Percentiles rank a stretch among this genome's conserved stretches.
Conservation (phyloP, 1,140 invertebrate species). For the Drosophila kurseongensis region DNA sequence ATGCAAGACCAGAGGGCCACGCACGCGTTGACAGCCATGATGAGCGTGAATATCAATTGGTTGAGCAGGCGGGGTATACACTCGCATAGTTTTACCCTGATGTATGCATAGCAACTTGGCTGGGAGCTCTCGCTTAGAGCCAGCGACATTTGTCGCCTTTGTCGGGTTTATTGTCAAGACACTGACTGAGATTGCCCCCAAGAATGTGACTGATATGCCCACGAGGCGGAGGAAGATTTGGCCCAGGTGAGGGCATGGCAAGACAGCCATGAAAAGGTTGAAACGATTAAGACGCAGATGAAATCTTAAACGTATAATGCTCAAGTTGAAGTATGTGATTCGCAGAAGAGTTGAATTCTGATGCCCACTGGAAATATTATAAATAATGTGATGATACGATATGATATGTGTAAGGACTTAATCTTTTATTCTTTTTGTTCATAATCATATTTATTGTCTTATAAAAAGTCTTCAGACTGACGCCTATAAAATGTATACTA, state of each 20-base stretch:
- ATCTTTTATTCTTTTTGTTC: too few relatives aligned
- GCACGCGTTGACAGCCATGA: conserved; percentile 65
- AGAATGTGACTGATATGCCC: conserved; percentile 36
- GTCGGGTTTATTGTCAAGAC: conserved; percentile 44
- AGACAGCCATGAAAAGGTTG: background rate
- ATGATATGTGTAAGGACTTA: too few relatives aligned
- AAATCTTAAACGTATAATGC: conserved; percentile 3
- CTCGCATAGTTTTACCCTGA: conserved; percentile 18
- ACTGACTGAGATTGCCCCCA: conserved; percentile 20
- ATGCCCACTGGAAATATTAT: background rate
- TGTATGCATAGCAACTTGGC: conserved; percentile 34
- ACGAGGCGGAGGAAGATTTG: background rate
- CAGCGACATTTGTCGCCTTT: conserved; percentile 8
- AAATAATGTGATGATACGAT: too few relatives aligned
- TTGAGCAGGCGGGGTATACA: conserved; percentile 1
- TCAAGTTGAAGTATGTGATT: background rate
- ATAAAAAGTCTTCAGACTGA: too few relatives aligned
- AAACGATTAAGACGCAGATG: conserved; percentile 3
- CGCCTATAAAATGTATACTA: too few relatives aligned
- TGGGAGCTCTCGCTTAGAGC: conserved; percentile 3
- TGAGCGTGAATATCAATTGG: conserved; percentile 63
- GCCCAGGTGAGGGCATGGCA: background rate
- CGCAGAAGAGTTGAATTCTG: background rate
- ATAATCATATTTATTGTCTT: too few relatives aligned
- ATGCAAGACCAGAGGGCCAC: conserved; percentile 70